Conservation (phyloP, 2,888 invertebrate species). For the Orchesellides sinensis region DNA sequence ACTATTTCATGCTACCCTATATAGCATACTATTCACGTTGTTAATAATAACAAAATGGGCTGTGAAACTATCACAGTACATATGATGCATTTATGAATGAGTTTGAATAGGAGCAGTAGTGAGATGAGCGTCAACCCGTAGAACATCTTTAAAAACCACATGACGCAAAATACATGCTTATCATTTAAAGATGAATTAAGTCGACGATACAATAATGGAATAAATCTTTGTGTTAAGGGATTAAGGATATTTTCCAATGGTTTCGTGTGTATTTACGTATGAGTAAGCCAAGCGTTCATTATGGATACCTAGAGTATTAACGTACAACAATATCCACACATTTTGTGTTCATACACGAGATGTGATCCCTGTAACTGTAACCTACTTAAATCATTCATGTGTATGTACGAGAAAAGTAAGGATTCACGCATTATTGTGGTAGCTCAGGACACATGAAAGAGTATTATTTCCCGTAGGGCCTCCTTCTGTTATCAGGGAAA, state of each 20-base stretch:
- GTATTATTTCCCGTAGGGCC: not conserved
- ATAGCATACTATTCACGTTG: too few relatives aligned
- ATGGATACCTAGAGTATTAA: conserved; percentile 1
- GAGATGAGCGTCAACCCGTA: conserved; percentile 7
- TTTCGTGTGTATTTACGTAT: conserved; percentile 3
- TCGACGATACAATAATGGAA: conserved; percentile 31
- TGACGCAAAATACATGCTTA: conserved; percentile 40
- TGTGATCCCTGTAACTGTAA: too few relatives aligned
- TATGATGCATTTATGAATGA: too few relatives aligned
- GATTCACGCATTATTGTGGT: not conserved
- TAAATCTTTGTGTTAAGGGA: conserved; percentile 46
- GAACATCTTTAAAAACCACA: conserved; percentile 21
- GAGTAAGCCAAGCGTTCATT: conserved; percentile 28
- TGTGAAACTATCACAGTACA: too few relatives aligned
- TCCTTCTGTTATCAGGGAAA: conserved; percentile 29
- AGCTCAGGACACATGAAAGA: not conserved
- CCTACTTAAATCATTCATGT: too few relatives aligned
- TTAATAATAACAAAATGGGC: too few relatives aligned
- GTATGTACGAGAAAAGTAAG: too few relatives aligned
- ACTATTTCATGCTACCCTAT: not conserved
- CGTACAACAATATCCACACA: too few relatives aligned
- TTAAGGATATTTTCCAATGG: conserved; percentile 35
- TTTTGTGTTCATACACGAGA: too few relatives aligned
- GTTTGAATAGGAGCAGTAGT: not conserved
- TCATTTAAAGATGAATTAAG: conserved; percentile 44